phyloP scores from a whole-genome alignment of 2,888 invertebrate species.

The Folsomia manolachei region DNA sequence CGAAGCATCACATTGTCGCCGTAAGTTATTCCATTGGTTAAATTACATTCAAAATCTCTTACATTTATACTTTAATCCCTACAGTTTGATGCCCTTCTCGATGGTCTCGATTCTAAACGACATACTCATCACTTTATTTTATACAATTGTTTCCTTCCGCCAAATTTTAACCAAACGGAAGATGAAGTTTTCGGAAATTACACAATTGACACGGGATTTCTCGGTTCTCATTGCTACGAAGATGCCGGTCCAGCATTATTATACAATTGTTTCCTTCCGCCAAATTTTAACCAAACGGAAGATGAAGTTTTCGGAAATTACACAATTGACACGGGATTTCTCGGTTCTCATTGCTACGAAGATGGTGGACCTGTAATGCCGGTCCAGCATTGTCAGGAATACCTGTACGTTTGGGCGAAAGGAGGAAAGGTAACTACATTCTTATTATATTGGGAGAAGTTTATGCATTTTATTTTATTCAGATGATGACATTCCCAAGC shows the following conservation, averaged over 20 bases:
- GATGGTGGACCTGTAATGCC: neutral
- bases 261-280: neutral
- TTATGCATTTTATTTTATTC: too few relatives aligned
- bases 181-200: neutral
- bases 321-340: neutral
- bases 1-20: conserved; percentile 21
- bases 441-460: too few relatives aligned
- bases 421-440: conserved; percentile 26
- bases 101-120: neutral
- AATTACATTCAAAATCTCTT: too few relatives aligned
- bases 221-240: neutral
- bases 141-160: neutral
- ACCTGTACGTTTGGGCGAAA: conserved; percentile 21
- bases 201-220: neutral
- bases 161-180: neutral
- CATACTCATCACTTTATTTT: conserved; percentile 23
- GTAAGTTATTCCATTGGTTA: too few relatives aligned
- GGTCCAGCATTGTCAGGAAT: neutral
- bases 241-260: neutral
- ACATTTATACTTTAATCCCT: neutral
- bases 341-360: neutral
- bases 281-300: neutral
- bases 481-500: conserved; percentile 11
- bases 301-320: neutral
- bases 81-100: conserved; percentile 16